phyloP scores from a whole-genome alignment of 2,113 vertebrate species.

The Albula glossodonta region DNA sequence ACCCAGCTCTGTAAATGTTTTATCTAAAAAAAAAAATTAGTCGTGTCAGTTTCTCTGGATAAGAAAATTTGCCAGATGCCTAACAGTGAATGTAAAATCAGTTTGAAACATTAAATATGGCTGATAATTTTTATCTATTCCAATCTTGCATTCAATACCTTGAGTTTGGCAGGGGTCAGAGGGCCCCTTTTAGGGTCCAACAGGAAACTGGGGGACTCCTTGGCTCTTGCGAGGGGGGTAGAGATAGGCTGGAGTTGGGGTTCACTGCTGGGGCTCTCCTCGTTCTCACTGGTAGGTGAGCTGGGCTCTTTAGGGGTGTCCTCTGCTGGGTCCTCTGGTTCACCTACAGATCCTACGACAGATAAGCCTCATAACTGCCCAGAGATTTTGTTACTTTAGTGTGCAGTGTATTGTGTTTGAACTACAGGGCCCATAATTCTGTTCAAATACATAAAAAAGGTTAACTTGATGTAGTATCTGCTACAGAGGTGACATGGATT shows the following conservation, averaged over 20 bases:
- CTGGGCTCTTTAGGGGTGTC: background rate
- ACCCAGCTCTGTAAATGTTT: too few relatives aligned
- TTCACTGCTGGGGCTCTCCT: background rate
- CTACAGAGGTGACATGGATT: too few relatives aligned
- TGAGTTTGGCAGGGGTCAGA: constrained; percentile 52
- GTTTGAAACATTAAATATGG: too few relatives aligned
- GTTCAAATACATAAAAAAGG: too few relatives aligned
- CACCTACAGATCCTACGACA: background rate
- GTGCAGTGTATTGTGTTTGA: background rate
- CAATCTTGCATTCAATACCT: constrained; percentile 47
- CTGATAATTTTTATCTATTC: too few relatives aligned
- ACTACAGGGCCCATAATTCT: background rate
- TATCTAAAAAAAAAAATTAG: too few relatives aligned
- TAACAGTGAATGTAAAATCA: too few relatives aligned
- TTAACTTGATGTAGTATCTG: too few relatives aligned
- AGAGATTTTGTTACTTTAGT: background rate
- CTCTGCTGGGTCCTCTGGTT: background rate
- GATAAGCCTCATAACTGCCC: background rate
- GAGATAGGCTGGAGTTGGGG: background rate
- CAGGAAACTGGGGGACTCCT: constrained; percentile 6
- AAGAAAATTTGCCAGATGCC: too few relatives aligned
- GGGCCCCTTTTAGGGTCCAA: constrained; percentile 30
- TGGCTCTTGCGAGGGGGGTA: background rate
- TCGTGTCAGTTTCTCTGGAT: too few relatives aligned
- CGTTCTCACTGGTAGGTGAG: background rate